Base-by-base conservation (phyloP, 2,888 invertebrate genomes). In the Candidula unifasciata region DNA sequence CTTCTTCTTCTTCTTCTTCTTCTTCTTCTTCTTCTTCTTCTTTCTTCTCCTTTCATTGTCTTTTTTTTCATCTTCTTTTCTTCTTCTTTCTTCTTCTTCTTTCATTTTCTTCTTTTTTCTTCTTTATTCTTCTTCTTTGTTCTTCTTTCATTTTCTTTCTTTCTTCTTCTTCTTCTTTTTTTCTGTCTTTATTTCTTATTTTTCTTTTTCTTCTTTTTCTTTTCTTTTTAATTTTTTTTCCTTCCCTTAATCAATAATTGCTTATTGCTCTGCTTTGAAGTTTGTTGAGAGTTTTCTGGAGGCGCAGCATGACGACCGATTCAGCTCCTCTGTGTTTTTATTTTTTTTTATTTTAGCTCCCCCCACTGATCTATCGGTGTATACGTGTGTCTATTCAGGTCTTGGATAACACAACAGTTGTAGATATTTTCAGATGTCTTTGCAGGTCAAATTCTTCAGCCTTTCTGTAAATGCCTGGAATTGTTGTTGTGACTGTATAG, bases 171-270 rank as follows among this genome's bases (percentile, higher is more conserved):
- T 54, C 54, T 30, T 80, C 71, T 80, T 16, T 66, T 52, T 80
- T 69, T 69, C 80, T 57, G 60, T 73, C 81, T 81, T 73, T 73
- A 73, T 73, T 37, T 57, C 60, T 33, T 54, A 21, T 33, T 30
- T 30, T 71, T 44, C 57, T 68, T 52, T 54, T 18, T 68, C 44
- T n/a, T 54, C 54, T 71, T 71, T 10, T 79, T 37, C 66, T 66
- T 79, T 21, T 79, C 79, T 66, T 37, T 66, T 37, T 79, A 8
- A n/a, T n/a, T n/a, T n/a, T n/a, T 79, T 37, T 79, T 60, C 35
- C 79, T 79, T 27, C 60, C 33, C 64, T 66, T 66, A 35, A 35
- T 5, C 66, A 21, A 37, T 21, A 13, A 27, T n/a, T n/a, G 16
- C 30, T 27, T 6, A 33, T 69, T 5, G 0, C 8, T 1, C 44